Conservation (phyloP, 2,888 invertebrate species). For the Xestia xanthographa region DNA sequence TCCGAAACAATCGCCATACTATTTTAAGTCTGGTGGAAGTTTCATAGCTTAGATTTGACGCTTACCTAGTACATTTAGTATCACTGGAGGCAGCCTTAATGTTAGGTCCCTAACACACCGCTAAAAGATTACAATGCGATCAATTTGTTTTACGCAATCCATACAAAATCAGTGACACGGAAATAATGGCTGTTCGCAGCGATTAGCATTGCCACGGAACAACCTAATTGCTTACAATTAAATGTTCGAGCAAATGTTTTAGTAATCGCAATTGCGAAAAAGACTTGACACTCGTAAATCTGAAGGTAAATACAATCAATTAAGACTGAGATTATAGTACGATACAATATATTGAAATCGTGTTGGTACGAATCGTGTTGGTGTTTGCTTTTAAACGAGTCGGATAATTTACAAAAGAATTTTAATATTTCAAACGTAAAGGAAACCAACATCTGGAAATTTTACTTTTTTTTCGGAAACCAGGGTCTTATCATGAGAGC, state of each 20-base stretch:
- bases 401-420: not conserved
- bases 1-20: too few species aligned
- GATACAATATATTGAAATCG: constrained; percentile 10
- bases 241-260: constrained; percentile 50
- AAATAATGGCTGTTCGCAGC: constrained; percentile 56
- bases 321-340: constrained; percentile 31
- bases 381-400: not conserved
- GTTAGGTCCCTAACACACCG: constrained; percentile 63
- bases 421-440: not conserved
- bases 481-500: constrained; percentile 18
- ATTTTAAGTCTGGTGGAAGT: too few species aligned
- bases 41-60: not conserved
- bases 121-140: constrained; percentile 35
- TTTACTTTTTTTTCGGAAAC: not conserved
- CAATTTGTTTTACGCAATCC: constrained; percentile 56
- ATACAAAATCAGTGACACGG: constrained; percentile 55
- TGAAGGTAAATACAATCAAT: constrained; percentile 49
- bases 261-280: constrained; percentile 54
- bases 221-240: constrained; percentile 64
- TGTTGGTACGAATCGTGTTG: too few species aligned
- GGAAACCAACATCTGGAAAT: not conserved
- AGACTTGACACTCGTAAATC: constrained; percentile 39
- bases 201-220: constrained; percentile 55
- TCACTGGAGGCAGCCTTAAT: constrained; percentile 61
- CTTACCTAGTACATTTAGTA: not conserved